Evolutionary conservation across 2,888 invertebrate species (phyloP).

Genomic region (Drosophila colorata): DNA sequence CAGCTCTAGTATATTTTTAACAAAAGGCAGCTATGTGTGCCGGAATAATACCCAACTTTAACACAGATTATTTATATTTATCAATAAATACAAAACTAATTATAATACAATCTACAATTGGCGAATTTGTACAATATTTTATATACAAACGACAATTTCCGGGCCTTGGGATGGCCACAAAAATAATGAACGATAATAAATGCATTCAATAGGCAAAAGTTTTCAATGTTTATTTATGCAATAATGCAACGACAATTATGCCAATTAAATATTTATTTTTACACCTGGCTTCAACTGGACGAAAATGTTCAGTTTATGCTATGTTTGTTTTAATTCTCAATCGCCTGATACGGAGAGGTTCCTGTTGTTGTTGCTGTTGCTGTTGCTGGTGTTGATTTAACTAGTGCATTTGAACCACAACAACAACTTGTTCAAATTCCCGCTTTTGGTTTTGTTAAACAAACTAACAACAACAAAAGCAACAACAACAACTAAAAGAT

Average conservation of each 20-base stretch:
- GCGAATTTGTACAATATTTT: conserved; percentile 20
- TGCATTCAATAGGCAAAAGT: conserved; percentile 53
- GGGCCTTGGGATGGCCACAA: conserved; percentile 14
- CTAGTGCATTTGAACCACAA: conserved; percentile 50
- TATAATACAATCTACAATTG: conserved; percentile 1
- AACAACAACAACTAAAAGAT: conserved; percentile 42
- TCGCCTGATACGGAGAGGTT: conserved; percentile 31
- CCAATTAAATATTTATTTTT: conserved; percentile 73
- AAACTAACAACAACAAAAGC: conserved; percentile 34
- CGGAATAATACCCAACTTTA: background rate
- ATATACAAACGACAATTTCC: conserved; percentile 41
- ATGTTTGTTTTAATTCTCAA: conserved; percentile 51
- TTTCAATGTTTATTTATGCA: conserved; percentile 66
- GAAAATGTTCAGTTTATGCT: conserved; percentile 44
- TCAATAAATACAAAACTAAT: conserved; percentile 4
- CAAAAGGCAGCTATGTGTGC: background rate
- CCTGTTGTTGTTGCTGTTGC: conserved; percentile 20
- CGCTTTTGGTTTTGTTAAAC: conserved; percentile 55
- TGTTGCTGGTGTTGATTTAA: conserved; percentile 44
- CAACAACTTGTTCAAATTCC: conserved; percentile 61
- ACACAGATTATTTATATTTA: background rate
- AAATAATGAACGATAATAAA: conserved; percentile 43
- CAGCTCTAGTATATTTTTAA: too few relatives aligned
- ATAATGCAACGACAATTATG: conserved; percentile 68
- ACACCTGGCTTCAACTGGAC: conserved; percentile 48